Conservation (phyloP, 2,797 vertebrate species). For the Numenius phaeopus region DNA sequence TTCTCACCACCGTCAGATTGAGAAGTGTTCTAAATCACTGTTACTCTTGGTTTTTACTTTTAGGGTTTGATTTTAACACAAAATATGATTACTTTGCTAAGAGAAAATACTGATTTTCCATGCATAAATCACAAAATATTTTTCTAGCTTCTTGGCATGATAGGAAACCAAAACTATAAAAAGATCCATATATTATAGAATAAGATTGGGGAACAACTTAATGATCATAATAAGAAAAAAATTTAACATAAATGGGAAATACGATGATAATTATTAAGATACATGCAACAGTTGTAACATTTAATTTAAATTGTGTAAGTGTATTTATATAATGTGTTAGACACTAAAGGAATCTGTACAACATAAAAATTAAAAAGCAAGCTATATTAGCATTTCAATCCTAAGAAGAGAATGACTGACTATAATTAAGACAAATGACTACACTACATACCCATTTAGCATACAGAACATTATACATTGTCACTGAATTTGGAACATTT, state of each 20-base stretch:
- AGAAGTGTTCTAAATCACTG: not conserved
- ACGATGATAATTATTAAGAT: not conserved
- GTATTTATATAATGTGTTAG: not conserved
- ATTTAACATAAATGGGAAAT: not conserved
- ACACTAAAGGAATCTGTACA: not conserved
- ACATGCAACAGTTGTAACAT: not conserved
- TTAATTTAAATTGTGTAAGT: not conserved
- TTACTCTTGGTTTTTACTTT: not conserved
- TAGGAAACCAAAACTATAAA: not conserved
- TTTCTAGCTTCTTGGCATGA: not conserved
- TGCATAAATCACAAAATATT: not conserved
- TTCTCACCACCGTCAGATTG: not conserved
- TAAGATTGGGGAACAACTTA: not conserved
- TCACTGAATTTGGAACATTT: conserved; percentile 26
- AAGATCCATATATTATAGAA: not conserved
- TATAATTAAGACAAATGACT: conserved; percentile 48
- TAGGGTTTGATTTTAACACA: not conserved
- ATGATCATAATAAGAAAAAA: not conserved
- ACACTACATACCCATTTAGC: not conserved
- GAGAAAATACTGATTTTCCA: not conserved
- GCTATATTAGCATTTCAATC: conserved; percentile 1
- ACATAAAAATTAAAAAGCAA: conserved; percentile 11
- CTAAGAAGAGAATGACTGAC: conserved; percentile 19
- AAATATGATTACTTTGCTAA: not conserved
- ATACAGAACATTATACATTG: not conserved